Base-by-base conservation (phyloP, 2,797 vertebrate species). In the Syngnathus rostellatus region DNA sequence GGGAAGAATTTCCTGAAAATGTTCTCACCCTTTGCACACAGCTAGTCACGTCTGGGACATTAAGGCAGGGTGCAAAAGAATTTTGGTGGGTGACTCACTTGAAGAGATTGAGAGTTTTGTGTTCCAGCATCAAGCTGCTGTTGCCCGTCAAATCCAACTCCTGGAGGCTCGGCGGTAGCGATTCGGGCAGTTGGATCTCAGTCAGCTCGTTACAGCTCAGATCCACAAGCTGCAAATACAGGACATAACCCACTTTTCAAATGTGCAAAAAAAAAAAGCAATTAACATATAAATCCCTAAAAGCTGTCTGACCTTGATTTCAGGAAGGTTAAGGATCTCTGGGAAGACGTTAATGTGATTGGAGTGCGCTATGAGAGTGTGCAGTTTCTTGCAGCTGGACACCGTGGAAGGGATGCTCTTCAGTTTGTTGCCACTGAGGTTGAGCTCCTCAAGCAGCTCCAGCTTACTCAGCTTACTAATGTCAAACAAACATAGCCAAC, bases 401-500 rank as follows among this genome's bases (percentile, higher is more conserved):
- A 99, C 93, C 0, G 96, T 99, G 69, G 95, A 98, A 51, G 96
- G 96, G 86, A 99, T 93, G 7, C 92, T 92, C 92, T 95, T 97
- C 70, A 99, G 89, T 75, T 94, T 95, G 90, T 99, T 99, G 68
- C 96, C 94, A 70, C 96, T 98, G 70, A 99, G 83, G 81, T 98
- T 96, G 53, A 99, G 87, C 84, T 99, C 96, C 82, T 99, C 96
- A 81, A 99, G 84, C 31, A 92, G 87, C 78, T 97, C 95, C 86
- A 99, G 87, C 71, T 95, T 98, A 87, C 93, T 94, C 67, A 98
- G 89, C 79, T 98, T 98, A 87, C 96, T 98, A 77, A 77, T 79
- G 54, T 76, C 23, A 77, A 55, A 75, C 5, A 71, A 37, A 57
- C 25, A 37, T 6, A n/a, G 14, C 54, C 53, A 54, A 54, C 21